These are phyloP conservation scores for Nixonia krombeini DNA, from an alignment of 1,140 invertebrate genomes.

Conservation along the genomic window DNA sequence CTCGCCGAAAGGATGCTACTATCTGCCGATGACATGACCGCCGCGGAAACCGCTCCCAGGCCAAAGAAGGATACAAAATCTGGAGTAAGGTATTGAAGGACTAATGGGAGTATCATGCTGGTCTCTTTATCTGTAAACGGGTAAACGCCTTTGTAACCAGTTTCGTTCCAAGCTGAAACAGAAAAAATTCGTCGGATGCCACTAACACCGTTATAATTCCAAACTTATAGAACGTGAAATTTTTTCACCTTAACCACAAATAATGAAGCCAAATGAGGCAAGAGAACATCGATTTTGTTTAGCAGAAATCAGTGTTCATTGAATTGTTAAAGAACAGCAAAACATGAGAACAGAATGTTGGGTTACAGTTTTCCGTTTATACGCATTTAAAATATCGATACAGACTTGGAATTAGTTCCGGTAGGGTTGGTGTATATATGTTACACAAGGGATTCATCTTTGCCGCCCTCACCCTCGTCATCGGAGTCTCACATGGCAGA, in stretches of 20 bases:
- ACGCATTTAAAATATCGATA: slow-evolving; percentile 51
- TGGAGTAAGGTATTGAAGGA: slow-evolving; percentile 95
- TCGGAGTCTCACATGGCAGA: slow-evolving; percentile 58
- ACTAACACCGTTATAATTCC: too few species aligned
- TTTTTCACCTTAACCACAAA: too few species aligned
- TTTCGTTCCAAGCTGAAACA: slow-evolving; percentile 92
- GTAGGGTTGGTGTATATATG: slow-evolving; percentile 54
- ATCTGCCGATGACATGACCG: slow-evolving; percentile 98
- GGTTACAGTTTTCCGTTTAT: slow-evolving; percentile 11
- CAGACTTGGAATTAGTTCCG: slow-evolving; percentile 60
- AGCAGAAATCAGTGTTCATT: too few species aligned
- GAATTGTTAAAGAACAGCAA: too few species aligned
- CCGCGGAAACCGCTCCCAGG: slow-evolving; percentile 97
- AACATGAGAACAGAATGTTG: too few species aligned
- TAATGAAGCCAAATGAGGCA: too few species aligned
- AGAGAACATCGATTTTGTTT: too few species aligned
- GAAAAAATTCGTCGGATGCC: slow-evolving; percentile 24
- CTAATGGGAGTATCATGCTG: slow-evolving; percentile 96
- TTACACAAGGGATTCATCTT: slow-evolving; percentile 55
- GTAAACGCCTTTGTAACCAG: slow-evolving; percentile 83
- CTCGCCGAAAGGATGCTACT: slow-evolving; percentile 96
- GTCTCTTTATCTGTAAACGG: slow-evolving; percentile 83
- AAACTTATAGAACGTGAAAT: too few species aligned
- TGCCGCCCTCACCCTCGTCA: slow-evolving; percentile 50
- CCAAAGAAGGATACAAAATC: slow-evolving; percentile 96